phyloP scores from a whole-genome alignment of 2,113 vertebrate species.

The Sorex fumeus region DNA sequence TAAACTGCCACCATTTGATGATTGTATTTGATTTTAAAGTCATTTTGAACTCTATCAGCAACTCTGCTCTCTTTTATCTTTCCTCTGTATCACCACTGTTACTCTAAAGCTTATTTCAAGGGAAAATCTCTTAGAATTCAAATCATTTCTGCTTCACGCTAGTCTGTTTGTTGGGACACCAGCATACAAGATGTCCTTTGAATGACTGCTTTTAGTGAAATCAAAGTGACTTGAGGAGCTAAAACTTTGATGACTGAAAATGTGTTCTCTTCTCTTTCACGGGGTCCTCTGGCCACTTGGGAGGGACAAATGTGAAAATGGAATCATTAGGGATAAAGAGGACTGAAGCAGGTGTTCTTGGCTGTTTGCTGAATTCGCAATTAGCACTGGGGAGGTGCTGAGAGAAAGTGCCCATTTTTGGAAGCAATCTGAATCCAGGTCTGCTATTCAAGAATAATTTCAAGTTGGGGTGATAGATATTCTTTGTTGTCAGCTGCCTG shows the following conservation, averaged over 20 bases:
- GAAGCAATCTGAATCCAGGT: background rate
- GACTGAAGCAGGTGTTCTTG: background rate
- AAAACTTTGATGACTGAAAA: slow-evolving; percentile 46
- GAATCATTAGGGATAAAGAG: background rate
- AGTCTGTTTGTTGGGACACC: slow-evolving; percentile 56
- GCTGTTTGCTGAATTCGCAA: slow-evolving; percentile 41
- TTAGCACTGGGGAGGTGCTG: background rate
- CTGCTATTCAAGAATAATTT: background rate
- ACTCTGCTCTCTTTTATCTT: slow-evolving; percentile 60
- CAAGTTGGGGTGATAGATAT: too few species aligned
- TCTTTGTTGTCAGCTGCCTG: background rate
- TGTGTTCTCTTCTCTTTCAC: slow-evolving; percentile 16
- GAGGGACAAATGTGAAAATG: background rate
- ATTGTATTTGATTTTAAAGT: slow-evolving; percentile 70
- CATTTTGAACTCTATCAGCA: slow-evolving; percentile 53
- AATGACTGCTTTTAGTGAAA: slow-evolving; percentile 70
- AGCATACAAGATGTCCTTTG: slow-evolving; percentile 53
- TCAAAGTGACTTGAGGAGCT: slow-evolving; percentile 50
- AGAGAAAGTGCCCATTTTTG: background rate
- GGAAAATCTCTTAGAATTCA: slow-evolving; percentile 69
- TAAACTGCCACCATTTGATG: slow-evolving; percentile 16
- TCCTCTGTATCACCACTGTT: background rate
- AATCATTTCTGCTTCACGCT: slow-evolving; percentile 37
- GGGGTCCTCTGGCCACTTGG: slow-evolving; percentile 38
- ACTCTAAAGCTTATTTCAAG: slow-evolving; percentile 71